Evolutionary conservation across 2,113 vertebrate genomes (phyloP), one percentile per base, ranked within the genome.

Genomic region (Dicrurus megarhynchus): DNA sequence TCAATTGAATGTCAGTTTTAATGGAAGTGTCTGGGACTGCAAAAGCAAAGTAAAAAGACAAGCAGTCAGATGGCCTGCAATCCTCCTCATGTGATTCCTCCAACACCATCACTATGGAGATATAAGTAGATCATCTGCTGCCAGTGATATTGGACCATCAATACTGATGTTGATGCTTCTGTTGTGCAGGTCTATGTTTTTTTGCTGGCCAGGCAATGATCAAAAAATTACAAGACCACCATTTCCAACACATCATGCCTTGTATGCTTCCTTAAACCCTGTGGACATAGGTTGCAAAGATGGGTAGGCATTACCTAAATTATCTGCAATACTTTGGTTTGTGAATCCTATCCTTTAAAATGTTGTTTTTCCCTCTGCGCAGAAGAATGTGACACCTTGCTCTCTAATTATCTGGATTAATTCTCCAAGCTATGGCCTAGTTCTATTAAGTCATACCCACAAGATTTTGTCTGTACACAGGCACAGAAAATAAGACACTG

Each of bases 351-450:
- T 53, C 9, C 61, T 30, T 63, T 86, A 67, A 88, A 92, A 84
- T 56, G 44, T 3, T 30, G 24, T 41, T 87, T 79, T 89, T 70
- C 33, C 24, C 32, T 56, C 35, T 74, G 9, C 46, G 65, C 8
- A 50, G 61, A 61, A 41, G 57, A 90, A 83, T 49, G 49, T 21
- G 33, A 33, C 75, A 76, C 12, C 10, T 10, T 10, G 23, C 8
- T 93, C 46, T 86, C 42, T 74, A 80, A 90, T 86, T 69, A 70
- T 80, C 42, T 77, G 71, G 28, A 80, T 90, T 92, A 80, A 85
- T 88, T 94, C 39, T 69, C 60, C 59, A 77, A 77, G 33, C 39
- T 61, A 26, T 57, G 35, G 52, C 42, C 60, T 74, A 35, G 35
- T 69, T 84, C 50, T 90, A 8, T 47, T 47, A 64, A 90, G 55